Conservation (phyloP, 2,888 invertebrate genomes). For the Ypsolopha sequella region DNA sequence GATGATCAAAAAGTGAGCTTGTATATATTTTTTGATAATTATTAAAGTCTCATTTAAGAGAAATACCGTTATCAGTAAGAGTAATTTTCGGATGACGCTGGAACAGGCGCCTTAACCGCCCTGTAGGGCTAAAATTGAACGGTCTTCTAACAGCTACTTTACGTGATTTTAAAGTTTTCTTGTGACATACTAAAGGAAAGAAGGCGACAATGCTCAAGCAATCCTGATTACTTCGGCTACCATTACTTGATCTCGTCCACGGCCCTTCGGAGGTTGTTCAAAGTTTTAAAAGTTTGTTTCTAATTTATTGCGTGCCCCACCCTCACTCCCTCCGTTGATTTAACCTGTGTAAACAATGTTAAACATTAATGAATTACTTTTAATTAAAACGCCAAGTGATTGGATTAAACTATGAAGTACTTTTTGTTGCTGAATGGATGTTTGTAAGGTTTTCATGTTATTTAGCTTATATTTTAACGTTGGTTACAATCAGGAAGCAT, state of each 20-base stretch:
- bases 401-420: not conserved
- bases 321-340: conserved; percentile 53
- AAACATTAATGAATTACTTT: conserved; percentile 30
- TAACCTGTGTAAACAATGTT: conserved; percentile 38
- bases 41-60: too few relatives aligned
- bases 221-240: conserved; percentile 63
- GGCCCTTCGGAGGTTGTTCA: conserved; percentile 59
- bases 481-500: too few relatives aligned
- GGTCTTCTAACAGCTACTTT: too few relatives aligned
- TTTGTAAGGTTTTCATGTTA: too few relatives aligned
- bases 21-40: too few relatives aligned
- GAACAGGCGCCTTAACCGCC: too few relatives aligned
- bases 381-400: conserved; percentile 15
- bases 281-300: conserved; percentile 60
- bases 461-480: too few relatives aligned
- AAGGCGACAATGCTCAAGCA: conserved; percentile 49
- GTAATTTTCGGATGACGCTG: too few relatives aligned
- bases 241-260: conserved; percentile 66
- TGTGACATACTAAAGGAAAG: conserved; percentile 39
- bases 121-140: too few relatives aligned
- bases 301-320: conserved; percentile 57
- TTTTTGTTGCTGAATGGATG: too few relatives aligned
- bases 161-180: conserved; percentile 26
- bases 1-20: too few relatives aligned
- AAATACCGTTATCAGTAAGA: too few relatives aligned